Evolutionary conservation across 2,113 vertebrate genomes (phyloP).

Genomic region (Pterocles gutturalis): DNA sequence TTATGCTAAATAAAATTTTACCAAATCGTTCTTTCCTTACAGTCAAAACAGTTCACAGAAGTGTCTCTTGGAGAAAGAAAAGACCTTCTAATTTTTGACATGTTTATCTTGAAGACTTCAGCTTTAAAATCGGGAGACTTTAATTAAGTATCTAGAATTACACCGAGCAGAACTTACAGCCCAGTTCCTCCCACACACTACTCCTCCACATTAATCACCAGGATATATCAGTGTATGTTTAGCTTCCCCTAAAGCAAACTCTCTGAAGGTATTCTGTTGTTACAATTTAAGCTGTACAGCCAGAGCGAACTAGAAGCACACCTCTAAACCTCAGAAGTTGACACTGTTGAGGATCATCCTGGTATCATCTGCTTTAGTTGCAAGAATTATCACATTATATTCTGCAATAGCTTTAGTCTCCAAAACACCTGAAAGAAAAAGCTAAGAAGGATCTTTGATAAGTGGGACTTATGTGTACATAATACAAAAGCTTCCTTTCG

Average conservation of each 20-base stretch:
- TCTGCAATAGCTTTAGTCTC: neutral
- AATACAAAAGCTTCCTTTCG: neutral
- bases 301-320: neutral
- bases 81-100: neutral
- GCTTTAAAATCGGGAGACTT: neutral
- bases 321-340: neutral
- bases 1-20: neutral
- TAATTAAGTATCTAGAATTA: conserved; percentile 45
- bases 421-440: neutral
- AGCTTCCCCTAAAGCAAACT: neutral
- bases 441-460: neutral
- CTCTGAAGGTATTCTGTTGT: neutral
- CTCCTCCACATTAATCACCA: conserved; percentile 22
- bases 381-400: neutral
- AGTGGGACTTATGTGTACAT: neutral
- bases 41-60: conserved; percentile 9
- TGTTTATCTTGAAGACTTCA: conserved; percentile 15
- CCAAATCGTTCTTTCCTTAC: neutral
- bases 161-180: neutral
- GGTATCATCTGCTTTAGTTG: neutral
- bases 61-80: neutral
- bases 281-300: neutral
- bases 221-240: neutral
- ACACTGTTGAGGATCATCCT: neutral
- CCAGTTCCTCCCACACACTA: neutral